These are phyloP conservation scores for Bergia sp. DNA, from an alignment of 92 coral and sea anemone genomes.

Conservation along the genomic window DNA sequence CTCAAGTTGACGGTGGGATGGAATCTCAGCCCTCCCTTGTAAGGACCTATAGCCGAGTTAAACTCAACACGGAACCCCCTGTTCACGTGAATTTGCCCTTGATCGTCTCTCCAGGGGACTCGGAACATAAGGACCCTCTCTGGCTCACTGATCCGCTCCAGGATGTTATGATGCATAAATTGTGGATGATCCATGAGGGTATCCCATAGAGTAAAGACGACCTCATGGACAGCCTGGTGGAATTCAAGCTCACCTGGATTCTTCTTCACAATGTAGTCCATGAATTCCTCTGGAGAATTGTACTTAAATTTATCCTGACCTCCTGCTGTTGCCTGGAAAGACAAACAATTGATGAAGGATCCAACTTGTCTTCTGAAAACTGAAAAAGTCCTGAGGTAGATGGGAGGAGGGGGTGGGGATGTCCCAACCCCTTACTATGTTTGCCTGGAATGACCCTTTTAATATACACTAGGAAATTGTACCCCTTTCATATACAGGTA, in stretches of 20 bases:
- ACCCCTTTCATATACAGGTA: too few species aligned
- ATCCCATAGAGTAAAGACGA: conserved; percentile 76
- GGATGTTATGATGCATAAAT: conserved; percentile 64
- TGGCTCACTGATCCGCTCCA: conserved; percentile 87
- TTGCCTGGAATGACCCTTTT: too few species aligned
- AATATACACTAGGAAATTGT: too few species aligned
- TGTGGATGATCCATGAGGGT: conserved; percentile 60
- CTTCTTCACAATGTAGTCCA: conserved; percentile 54
- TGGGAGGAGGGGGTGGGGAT: too few species aligned
- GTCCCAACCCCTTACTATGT: too few species aligned
- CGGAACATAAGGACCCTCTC: conserved; percentile 89
- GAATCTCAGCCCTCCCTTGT: conserved; percentile 85
- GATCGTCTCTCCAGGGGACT: conserved; percentile 90
- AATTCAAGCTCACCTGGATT: conserved; percentile 84
- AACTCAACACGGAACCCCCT: conserved; percentile 88
- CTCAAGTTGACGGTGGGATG: conserved; percentile 86
- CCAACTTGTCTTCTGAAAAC: not conserved
- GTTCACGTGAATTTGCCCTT: conserved; percentile 73
- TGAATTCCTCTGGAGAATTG: conserved; percentile 67
- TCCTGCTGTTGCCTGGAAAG: conserved; percentile 29
- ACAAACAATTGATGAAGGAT: not conserved
- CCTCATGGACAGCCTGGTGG: conserved; percentile 92
- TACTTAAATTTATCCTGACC: conserved; percentile 44
- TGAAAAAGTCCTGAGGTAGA: too few species aligned
- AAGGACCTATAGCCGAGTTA: conserved; percentile 89